Base-by-base conservation (phyloP, 2,797 vertebrate genomes). In the Sus cebifrons region DNA sequence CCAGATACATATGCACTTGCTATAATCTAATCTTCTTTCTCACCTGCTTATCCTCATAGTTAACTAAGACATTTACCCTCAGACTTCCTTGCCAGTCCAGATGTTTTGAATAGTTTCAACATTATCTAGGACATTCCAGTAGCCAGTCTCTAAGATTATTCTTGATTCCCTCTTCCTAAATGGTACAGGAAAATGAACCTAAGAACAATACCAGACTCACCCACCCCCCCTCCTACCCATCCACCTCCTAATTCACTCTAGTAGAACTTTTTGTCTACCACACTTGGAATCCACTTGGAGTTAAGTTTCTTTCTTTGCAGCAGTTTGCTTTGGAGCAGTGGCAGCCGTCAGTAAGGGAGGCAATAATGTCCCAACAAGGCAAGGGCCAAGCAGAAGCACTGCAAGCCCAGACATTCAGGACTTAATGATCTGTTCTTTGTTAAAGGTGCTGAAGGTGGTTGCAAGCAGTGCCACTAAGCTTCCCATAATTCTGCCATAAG, bases 11-110 rank as follows among this genome's bases (percentile, higher is more conserved):
- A 52, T 11, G 15, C 32, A 86, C 73, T 75, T 94, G 27, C 6
- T 79, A 36, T 65, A 90, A 91, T 79, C 54, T 23, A 8, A 29
- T 70, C 17, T 65, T 89, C 4, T 56, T 94, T 95, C 60, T 94
- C 40, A 58, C 14, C 17, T 74, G 10, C 40, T 85, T 52, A 20
- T 64, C n/a, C 20, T 6, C 17, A 23, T 65, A 67, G 27, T 92
- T 64, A 90, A 52, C 36, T 67, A 49, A 84, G 56, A 70, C 64
- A 71, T 29, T 74, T 21, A 64, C 25, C 78, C 52, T 74, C 67
- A 95, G 13, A 83, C 9, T n/a, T 71, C 32, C 40, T 82, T 85
- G 77, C 44, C 58, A 89, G 32, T 86, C 25, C 23, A 92, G 40
- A 75, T 71, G 16, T 1, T 81, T 56, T 96, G 32, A 67, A 11